Evolutionary conservation across 1,140 invertebrate genomes (phyloP).

Genomic region (Leptopilina clavipes): DNA sequence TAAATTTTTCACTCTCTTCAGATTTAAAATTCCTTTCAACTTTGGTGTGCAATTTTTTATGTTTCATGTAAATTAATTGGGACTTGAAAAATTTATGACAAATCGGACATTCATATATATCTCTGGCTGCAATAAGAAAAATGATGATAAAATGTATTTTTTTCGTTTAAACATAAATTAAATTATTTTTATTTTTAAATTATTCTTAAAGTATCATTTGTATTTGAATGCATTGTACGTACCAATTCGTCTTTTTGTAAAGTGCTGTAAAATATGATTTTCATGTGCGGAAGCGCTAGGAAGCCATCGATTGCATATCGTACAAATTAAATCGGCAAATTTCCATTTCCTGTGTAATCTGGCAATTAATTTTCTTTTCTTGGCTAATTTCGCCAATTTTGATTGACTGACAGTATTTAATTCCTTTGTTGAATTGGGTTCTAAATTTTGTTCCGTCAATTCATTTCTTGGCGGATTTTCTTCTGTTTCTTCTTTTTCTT

Average conservation of each 20-base stretch:
- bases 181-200: too few relatives aligned
- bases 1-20: not conserved
- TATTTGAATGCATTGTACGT: too few relatives aligned
- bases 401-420: constrained; percentile 40
- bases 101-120: not conserved
- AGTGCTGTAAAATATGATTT: constrained; percentile 64
- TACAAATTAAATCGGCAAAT: constrained; percentile 59
- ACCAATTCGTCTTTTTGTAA: constrained; percentile 63
- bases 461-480: not conserved
- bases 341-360: constrained; percentile 52
- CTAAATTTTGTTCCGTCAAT: constrained; percentile 35
- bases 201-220: too few relatives aligned
- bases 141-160: not conserved
- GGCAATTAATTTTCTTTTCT: constrained; percentile 43
- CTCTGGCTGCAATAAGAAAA: not conserved
- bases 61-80: not conserved
- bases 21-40: not conserved
- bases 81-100: not conserved
- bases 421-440: not conserved
- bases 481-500: constrained; percentile 36
- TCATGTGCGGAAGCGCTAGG: constrained; percentile 57
- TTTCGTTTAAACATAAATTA: not conserved
- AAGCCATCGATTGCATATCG: constrained; percentile 63
- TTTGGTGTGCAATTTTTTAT: constrained; percentile 12
- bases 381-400: constrained; percentile 34